These are phyloP conservation scores for Sminthurinus aureus DNA, from an alignment of 2,888 invertebrate genomes.

Conservation along the genomic window DNA sequence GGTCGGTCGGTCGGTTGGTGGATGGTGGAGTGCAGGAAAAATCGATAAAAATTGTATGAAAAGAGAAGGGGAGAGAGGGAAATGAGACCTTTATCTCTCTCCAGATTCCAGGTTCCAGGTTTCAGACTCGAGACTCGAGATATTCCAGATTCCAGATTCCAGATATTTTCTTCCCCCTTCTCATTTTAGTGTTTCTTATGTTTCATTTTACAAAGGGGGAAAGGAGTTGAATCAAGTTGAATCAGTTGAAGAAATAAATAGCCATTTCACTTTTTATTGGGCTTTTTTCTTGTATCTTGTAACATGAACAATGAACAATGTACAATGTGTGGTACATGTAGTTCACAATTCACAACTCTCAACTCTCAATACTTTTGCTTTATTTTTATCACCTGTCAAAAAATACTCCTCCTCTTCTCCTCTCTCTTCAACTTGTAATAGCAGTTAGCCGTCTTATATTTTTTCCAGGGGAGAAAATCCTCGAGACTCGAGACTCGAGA, in stretches of 20 bases:
- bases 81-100: too few relatives aligned
- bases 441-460: not conserved
- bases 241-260: slow-evolving; percentile 12
- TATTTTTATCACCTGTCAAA: slow-evolving; percentile 41
- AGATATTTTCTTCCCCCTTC: too few relatives aligned
- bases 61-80: too few relatives aligned
- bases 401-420: slow-evolving; percentile 23
- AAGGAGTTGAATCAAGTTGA: not conserved
- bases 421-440: slow-evolving; percentile 2
- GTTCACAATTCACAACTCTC: not conserved
- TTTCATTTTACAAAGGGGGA: not conserved
- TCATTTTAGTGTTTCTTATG: too few relatives aligned
- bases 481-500: not conserved
- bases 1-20: too few relatives aligned
- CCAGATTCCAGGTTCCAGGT: too few relatives aligned
- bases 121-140: too few relatives aligned
- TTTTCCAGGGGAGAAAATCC: not conserved
- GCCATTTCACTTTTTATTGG: not conserved
- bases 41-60: too few relatives aligned
- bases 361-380: slow-evolving; percentile 29
- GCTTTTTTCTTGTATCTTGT: not conserved
- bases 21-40: too few relatives aligned
- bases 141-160: too few relatives aligned
- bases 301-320: not conserved
- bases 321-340: slow-evolving; percentile 5